Percentiles rank a stretch among this genome's conserved stretches.
Evolutionary conservation across 2,888 invertebrate genomes (phyloP).

Genomic region (Teleiodes luculella): DNA sequence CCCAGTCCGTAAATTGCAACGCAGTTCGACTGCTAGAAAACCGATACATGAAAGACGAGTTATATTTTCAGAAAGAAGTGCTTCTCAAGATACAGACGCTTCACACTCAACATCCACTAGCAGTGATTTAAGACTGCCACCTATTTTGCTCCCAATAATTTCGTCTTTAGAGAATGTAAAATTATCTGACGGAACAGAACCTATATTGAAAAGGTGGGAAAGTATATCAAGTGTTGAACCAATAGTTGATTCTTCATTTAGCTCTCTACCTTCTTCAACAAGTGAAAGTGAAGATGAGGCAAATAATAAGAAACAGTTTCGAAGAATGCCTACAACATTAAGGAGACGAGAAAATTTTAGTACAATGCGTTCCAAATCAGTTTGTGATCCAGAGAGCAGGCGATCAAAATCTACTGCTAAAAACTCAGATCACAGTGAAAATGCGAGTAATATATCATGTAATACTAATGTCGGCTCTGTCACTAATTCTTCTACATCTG

Average conservation of each 20-base stretch:
- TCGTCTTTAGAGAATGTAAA: conserved; percentile 79
- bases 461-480: conserved; percentile 65
- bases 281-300: conserved; percentile 71
- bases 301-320: conserved; percentile 54
- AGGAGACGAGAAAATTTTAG: conserved; percentile 63
- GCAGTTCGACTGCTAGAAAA: conserved; percentile 68
- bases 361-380: conserved; percentile 67
- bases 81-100: conserved; percentile 81
- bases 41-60: conserved; percentile 66
- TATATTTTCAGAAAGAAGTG: conserved; percentile 74
- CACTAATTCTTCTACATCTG: conserved; percentile 68
- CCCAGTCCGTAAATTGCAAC: conserved; percentile 53
- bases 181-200: conserved; percentile 57
- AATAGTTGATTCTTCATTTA: conserved; percentile 82
- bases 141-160: conserved; percentile 84
- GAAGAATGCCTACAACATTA: conserved; percentile 61
- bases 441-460: conserved; percentile 64
- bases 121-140: conserved; percentile 82
- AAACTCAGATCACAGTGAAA: conserved; percentile 63
- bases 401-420: conserved; percentile 46
- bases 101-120: conserved; percentile 80
- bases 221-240: conserved; percentile 85
- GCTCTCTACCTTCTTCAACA: conserved; percentile 75
- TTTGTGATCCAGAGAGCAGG: conserved; percentile 70
- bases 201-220: conserved; percentile 74